phyloP scores from a whole-genome alignment of 2,113 vertebrate genomes.

The Osmerus mordax region DNA sequence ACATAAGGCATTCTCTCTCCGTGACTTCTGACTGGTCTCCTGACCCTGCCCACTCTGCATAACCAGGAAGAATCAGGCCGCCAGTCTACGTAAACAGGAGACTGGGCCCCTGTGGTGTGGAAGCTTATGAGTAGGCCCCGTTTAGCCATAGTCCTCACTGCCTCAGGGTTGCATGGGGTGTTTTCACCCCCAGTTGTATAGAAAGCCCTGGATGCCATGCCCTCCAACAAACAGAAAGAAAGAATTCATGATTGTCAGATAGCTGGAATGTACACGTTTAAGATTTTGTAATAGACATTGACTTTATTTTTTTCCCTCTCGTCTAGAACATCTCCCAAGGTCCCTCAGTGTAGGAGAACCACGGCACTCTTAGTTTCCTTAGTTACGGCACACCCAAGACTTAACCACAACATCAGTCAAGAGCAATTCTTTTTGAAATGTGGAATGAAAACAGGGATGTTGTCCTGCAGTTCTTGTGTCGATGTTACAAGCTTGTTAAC shows the following conservation, averaged over 20 bases:
- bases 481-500: not conserved
- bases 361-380: not conserved
- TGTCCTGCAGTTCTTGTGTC: not conserved
- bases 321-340: constrained; percentile 18
- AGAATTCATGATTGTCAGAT: constrained; percentile 64
- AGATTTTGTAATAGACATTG: not conserved
- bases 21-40: not conserved
- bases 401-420: not conserved
- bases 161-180: constrained; percentile 71
- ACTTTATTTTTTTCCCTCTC: not conserved
- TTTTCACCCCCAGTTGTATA: constrained; percentile 37
- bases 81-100: not conserved
- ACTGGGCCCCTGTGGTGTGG: not conserved
- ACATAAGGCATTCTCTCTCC: not conserved
- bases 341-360: not conserved
- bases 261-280: constrained; percentile 63
- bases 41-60: not conserved
- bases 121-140: constrained; percentile 48
- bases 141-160: constrained; percentile 67
- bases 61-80: too few species aligned
- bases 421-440: not conserved
- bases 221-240: constrained; percentile 15
- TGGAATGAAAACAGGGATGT: not conserved
- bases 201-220: constrained; percentile 27
- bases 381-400: not conserved